A percentile compares a stretch with the other conserved stretches of the same genome.
These are phyloP conservation scores for Poeciliopsis occidentalis DNA, from an alignment of 2,113 vertebrate genomes.

Conservation along the genomic window DNA sequence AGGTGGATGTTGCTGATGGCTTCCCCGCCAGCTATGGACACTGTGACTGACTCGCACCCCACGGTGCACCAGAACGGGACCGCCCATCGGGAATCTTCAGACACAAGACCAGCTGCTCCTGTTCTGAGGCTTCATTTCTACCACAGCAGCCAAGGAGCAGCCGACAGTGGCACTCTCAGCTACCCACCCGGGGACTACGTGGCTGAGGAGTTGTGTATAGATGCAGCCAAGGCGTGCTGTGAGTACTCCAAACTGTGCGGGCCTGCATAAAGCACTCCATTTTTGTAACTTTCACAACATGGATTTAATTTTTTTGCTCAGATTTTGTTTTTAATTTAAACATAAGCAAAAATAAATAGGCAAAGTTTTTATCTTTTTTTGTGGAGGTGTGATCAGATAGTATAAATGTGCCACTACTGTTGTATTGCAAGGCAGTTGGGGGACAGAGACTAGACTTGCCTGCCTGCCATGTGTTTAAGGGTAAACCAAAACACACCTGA, in stretches of 20 bases:
- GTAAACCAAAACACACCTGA: slow-evolving; percentile 62
- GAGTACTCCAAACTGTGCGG: slow-evolving; percentile 59
- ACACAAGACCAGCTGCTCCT: slow-evolving; percentile 60
- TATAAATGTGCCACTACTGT: slow-evolving; percentile 12
- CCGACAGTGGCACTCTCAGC: slow-evolving; percentile 76
- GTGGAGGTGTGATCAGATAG: not conserved
- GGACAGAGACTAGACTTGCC: slow-evolving; percentile 17
- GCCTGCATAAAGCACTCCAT: slow-evolving; percentile 24
- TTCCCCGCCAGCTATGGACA: slow-evolving; percentile 63
- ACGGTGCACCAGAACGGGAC: slow-evolving; percentile 82
- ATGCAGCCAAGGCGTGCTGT: slow-evolving; percentile 92
- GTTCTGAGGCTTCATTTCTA: slow-evolving; percentile 88
- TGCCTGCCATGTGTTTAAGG: slow-evolving; percentile 58
- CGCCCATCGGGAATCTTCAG: slow-evolving; percentile 66
- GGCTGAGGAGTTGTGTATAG: slow-evolving; percentile 90
- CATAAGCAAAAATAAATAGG: not conserved
- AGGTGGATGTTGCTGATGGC: slow-evolving; percentile 46
- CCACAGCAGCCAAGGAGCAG: slow-evolving; percentile 75
- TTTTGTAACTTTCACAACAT: slow-evolving; percentile 17
- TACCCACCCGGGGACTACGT: slow-evolving; percentile 88
- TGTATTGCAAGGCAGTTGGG: not conserved
- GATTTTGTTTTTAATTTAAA: not conserved
- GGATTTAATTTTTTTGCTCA: not conserved
- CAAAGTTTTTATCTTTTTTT: not conserved
- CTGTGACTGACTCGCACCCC: slow-evolving; percentile 68